Base-by-base conservation (phyloP, 2,888 invertebrate species). In the Oxyteleia sp. region DNA sequence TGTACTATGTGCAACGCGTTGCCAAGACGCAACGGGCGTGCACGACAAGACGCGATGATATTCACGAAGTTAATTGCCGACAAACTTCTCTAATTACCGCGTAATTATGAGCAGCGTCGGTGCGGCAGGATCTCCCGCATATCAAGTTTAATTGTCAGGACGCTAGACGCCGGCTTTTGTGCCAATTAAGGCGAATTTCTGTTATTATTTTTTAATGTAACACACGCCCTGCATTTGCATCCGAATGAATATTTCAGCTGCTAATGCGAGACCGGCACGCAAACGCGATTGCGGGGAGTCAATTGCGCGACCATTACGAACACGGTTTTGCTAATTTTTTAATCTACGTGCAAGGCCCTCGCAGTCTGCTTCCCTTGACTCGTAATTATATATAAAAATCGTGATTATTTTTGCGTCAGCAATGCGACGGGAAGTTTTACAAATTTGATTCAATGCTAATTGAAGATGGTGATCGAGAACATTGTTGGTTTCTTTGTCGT, bases 71-170 rank as follows among this genome's bases (percentile, higher is more conserved):
- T 90, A 89, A 90, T 90, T 91, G 89, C 90, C 90, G 90, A 89
- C 90, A 91, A 91, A 90, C 90, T 87, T 90, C 87, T 89, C 89
- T 92, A 93, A 93, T 91, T 92, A 91, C 88, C 87, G 89, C 86
- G 88, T 90, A 91, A 92, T 92, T 91, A 91, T 89, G 87, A 89
- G 84, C 87, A 78, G 72, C 86, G 83, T 51, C 74, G 76, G 72
- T 76, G 84, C 82, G 43, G 26, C 89, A 87, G 88, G 87, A 91
- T 90, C 90, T 89, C 87, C 85, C 88, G 88, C 88, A 86, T 85
- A 87, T 89, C 89, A 86, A 85, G 87, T 86, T 90, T 90, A 90
- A 91, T 92, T 90, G 91, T 88, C 75, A 81, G 82, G 76, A 82
- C 74, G 57, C 57, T 45, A 75, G 75, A 63, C 71, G 79, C 68